Conservation (phyloP, 2,113 vertebrate species). For the Grammomys surdaster region DNA sequence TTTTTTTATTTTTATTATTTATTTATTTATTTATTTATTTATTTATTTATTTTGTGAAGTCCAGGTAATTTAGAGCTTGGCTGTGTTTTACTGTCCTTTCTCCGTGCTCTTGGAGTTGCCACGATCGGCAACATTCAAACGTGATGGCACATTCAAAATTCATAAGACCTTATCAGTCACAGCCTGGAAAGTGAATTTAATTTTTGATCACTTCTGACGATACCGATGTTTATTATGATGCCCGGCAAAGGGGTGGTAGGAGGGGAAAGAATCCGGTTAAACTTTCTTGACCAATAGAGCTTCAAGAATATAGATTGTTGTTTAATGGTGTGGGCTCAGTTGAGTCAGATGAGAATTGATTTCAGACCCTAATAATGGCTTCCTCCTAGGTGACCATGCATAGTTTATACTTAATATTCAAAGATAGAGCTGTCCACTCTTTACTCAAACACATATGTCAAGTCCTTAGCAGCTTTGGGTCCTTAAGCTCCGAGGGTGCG, state of each 20-base stretch:
- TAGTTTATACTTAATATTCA: neutral
- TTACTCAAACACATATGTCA: neutral
- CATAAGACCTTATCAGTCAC: constrained; percentile 71
- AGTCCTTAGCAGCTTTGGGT: neutral
- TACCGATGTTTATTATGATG: constrained; percentile 60
- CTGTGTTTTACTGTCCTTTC: constrained; percentile 76
- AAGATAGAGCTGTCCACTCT: neutral
- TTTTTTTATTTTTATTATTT: constrained; percentile 76
- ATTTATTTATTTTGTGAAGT: constrained; percentile 71
- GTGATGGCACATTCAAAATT: constrained; percentile 71
- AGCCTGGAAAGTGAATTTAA: constrained; percentile 64
- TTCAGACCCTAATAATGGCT: constrained; percentile 5
- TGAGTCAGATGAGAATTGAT: neutral
- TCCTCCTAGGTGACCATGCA: neutral
- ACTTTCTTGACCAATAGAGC: neutral
- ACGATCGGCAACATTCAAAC: neutral
- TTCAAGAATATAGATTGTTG: neutral
- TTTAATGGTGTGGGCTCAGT: neutral
- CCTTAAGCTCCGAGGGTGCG: neutral
- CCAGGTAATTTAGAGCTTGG: constrained; percentile 83
- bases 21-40: too few relatives aligned
- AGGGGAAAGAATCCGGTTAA: neutral
- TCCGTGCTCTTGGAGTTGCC: constrained; percentile 45
- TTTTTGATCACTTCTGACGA: constrained; percentile 65
- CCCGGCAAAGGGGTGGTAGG: neutral